A percentile compares a stretch with the other conserved stretches of the same genome.
Conservation (phyloP, 2,113 vertebrate genomes). For the Excalfactoria chinensis region DNA sequence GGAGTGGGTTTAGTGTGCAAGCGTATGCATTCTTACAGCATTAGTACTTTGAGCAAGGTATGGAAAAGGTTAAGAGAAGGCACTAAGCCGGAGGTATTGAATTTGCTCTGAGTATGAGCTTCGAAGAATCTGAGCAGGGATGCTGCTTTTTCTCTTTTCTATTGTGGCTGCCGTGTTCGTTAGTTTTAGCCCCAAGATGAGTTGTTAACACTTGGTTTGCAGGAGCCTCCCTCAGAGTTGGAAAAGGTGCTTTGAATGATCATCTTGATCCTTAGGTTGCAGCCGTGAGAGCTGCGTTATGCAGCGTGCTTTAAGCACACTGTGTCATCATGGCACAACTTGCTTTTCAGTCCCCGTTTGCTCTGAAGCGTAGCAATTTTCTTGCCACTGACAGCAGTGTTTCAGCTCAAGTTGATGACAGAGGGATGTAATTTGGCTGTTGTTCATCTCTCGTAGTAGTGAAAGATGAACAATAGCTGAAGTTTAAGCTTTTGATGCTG, state of each 20-base stretch:
- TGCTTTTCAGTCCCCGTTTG: slow-evolving; percentile 45
- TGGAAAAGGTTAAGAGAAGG: neutral
- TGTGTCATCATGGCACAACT: neutral
- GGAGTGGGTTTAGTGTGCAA: neutral
- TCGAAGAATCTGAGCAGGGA: neutral
- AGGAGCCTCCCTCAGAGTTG: neutral
- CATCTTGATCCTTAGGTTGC: neutral
- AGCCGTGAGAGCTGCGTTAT: neutral
- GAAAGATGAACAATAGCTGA: slow-evolving; percentile 49
- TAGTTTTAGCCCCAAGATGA: neutral
- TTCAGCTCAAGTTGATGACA: slow-evolving; percentile 49
- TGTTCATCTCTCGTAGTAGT: slow-evolving; percentile 39
- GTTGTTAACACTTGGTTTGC: neutral
- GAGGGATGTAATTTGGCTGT: slow-evolving; percentile 54
- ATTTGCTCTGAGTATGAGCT: neutral
- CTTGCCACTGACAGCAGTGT: slow-evolving; percentile 38
- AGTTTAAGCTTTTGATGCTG: slow-evolving; percentile 30
- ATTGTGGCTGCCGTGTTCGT: neutral
- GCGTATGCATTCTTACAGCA: neutral
- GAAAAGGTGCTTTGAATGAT: neutral
- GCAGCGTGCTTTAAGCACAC: slow-evolving; percentile 1
- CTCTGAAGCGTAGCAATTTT: slow-evolving; percentile 62
- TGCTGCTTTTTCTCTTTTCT: neutral
- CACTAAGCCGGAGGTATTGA: neutral
- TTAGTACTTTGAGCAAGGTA: neutral